A percentile compares a stretch with the other conserved stretches of the same genome.
Evolutionary conservation across 2,888 invertebrate genomes (phyloP).

Genomic region (Drosophila paucipuncta): DNA sequence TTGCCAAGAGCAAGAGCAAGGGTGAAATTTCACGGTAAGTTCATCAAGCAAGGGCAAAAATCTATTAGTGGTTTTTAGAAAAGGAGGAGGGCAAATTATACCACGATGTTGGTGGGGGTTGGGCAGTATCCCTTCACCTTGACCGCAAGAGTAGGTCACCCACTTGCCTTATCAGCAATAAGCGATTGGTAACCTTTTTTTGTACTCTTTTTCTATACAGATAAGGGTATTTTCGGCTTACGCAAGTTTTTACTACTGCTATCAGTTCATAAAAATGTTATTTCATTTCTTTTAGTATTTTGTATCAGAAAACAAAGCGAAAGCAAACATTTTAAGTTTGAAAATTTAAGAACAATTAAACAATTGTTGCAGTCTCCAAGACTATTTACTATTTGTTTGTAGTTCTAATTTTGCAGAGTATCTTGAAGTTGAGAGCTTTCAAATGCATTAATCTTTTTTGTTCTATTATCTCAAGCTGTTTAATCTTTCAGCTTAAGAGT

Average conservation of each 20-base stretch:
- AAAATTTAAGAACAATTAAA: not conserved
- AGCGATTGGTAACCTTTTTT: not conserved
- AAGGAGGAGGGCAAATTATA: no score
- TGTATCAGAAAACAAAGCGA: not conserved
- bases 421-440: not conserved
- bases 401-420: not conserved
- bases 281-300: not conserved
- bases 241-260: not conserved
- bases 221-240: not conserved
- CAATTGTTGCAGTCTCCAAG: not conserved
- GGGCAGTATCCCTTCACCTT: not conserved
- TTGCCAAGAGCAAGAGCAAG: conserved; percentile 94
- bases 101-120: not conserved
- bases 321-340: not conserved
- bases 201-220: not conserved
- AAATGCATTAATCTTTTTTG: not conserved
- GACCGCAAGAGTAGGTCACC: not conserved
- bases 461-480: not conserved
- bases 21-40: conserved; percentile 86
- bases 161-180: not conserved
- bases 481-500: conserved; percentile 15
- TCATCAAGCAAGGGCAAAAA: conserved; percentile 9
- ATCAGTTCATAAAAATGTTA: not conserved
- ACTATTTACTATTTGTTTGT: not conserved
- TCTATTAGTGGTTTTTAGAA: no score